These are phyloP conservation scores for Peromyscus aztecus DNA, from an alignment of 2,797 vertebrate species.

Conservation along the genomic window DNA sequence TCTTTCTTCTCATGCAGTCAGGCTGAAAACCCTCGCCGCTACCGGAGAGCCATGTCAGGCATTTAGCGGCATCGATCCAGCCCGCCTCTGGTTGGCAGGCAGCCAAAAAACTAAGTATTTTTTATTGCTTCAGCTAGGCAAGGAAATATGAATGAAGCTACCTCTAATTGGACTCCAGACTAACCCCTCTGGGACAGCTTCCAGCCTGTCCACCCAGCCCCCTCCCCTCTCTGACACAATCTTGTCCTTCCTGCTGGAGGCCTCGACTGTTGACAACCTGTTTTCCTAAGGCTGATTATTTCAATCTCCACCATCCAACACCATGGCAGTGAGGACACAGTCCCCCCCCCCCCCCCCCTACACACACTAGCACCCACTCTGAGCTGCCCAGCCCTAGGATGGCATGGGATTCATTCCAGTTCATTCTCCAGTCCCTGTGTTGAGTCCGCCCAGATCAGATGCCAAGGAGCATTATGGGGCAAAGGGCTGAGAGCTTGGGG, in stretches of 20 bases:
- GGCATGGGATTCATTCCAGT: constrained; percentile 3
- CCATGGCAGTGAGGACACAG: not conserved
- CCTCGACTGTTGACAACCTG: constrained; percentile 80
- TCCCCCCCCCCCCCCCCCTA: not conserved
- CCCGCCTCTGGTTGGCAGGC: constrained; percentile 85
- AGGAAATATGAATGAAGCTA: constrained; percentile 87
- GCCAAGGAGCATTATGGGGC: constrained; percentile 18
- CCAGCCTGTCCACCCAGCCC: constrained; percentile 58
- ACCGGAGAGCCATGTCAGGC: constrained; percentile 87
- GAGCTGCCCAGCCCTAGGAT: not conserved
- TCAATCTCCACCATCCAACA: not conserved
- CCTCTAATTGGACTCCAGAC: constrained; percentile 83
- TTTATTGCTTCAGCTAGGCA: constrained; percentile 87
- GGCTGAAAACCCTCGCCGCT: constrained; percentile 89
- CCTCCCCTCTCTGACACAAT: constrained; percentile 49
- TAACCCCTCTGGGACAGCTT: constrained; percentile 85
- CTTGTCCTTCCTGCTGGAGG: constrained; percentile 70
- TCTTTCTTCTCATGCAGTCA: constrained; percentile 93
- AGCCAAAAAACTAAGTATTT: constrained; percentile 88
- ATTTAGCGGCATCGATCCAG: constrained; percentile 89
- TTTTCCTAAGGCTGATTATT: constrained; percentile 67
- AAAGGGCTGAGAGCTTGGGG: not conserved
- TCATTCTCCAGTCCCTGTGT: constrained; percentile 10
- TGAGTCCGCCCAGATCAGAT: not conserved
- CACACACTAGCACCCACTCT: not conserved